Base-by-base conservation (phyloP, 2,113 vertebrate species). In the Regulus satrapa region DNA sequence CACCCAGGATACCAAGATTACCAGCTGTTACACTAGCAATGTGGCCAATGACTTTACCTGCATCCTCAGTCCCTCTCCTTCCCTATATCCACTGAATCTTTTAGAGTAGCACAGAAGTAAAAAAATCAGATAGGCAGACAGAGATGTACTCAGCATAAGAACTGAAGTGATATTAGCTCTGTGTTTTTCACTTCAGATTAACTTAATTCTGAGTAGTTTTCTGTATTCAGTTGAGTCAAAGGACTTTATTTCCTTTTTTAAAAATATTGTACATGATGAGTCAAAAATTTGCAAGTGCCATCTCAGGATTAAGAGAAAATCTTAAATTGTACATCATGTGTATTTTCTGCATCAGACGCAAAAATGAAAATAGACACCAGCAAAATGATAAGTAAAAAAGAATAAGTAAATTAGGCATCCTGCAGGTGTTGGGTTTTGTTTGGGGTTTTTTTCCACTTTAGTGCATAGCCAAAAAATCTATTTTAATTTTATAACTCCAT, bases 211-310 rank as follows among this genome's bases (percentile, higher is more conserved):
- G 24, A 25, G 7, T 46, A 54, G 28, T 77, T 25, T 52, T 79
- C 36, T 51, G 46, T 85, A 79, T 9, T 80, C 62, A 78, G 14
- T 12, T 19, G 66, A 43, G 29, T 58, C 8, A 51, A 43, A 82
- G 12, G 5, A 52, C 4, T 18, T 32, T 52, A 51, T 67, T 32
- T 18, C 10, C 31, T 72, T 26, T 12, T 41, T n/a, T n/a, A n/a
- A n/a, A n/a, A n/a, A n/a, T n/a, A n/a, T n/a, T n/a, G n/a, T 40
- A 43, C 1, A 4, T 1, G 1, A 46, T 40, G 8, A 51, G 43
- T 52, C 55, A 36, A 56, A 73, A 89, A 45, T 5, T 43, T 51
- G 12, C 41, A 49, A 74, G 29, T 74, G 19, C 5, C 2, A 14
- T 41, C 32, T 56, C 38, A 71, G n/a, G 46, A 46, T 29, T n/a